These are phyloP conservation scores for Arctia plantaginis DNA, from an alignment of 2,888 invertebrate genomes.

Conservation along the genomic window DNA sequence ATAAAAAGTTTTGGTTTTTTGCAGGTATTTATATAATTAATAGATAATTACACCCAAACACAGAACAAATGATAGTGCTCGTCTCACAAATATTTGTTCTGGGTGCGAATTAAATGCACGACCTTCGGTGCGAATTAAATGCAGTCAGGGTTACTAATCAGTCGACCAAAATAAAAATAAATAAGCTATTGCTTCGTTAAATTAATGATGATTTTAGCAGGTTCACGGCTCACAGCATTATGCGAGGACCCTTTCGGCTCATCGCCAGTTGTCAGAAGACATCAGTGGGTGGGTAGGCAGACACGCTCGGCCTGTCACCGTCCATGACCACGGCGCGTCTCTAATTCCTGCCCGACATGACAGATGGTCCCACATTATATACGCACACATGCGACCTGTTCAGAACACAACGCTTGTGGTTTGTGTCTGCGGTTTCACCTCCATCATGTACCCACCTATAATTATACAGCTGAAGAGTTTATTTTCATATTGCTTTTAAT, in stretches of 20 bases:
- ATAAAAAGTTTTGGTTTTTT: too few species aligned
- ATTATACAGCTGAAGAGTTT: not conserved
- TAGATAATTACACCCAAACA: too few species aligned
- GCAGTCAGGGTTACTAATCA: too few species aligned
- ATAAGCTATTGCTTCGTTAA: not conserved
- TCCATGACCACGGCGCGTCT: conserved; percentile 14
- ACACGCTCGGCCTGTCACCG: conserved; percentile 1
- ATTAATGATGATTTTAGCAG: not conserved
- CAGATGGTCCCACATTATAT: conserved; percentile 12
- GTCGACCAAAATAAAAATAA: not conserved
- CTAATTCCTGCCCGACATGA: conserved; percentile 20
- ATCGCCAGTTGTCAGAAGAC: conserved; percentile 4
- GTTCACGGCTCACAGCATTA: not conserved
- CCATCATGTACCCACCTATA: not conserved
- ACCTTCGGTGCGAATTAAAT: too few species aligned
- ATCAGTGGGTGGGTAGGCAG: not conserved
- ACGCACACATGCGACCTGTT: conserved; percentile 11
- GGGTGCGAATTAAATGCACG: too few species aligned
- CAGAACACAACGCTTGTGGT: conserved; percentile 6
- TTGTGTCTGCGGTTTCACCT: conserved; percentile 13
- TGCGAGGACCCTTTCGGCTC: not conserved
- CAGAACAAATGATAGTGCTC: too few species aligned
- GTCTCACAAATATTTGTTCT: too few species aligned
- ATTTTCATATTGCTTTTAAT: not conserved
- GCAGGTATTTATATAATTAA: too few species aligned